A percentile compares a stretch with the other conserved stretches of the same genome.
phyloP scores from a whole-genome alignment of 2,888 invertebrate genomes.

The Geophilus truncorum region DNA sequence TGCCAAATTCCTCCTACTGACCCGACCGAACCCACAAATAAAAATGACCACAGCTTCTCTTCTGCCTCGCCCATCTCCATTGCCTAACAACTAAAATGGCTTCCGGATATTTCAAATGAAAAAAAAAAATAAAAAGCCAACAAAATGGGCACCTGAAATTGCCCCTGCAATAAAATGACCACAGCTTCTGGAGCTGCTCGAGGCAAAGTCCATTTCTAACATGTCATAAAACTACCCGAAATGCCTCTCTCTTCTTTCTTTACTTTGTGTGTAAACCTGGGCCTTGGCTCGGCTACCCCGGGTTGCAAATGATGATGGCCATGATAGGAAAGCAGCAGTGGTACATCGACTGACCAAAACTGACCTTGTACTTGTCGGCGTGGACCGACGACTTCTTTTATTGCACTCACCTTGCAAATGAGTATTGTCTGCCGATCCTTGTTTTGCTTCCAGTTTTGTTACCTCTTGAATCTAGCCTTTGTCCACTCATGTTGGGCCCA shows the following conservation, averaged over 20 bases:
- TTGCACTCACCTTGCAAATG: slow-evolving; percentile 6
- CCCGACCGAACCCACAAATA: not conserved
- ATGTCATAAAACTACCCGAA: slow-evolving; percentile 1
- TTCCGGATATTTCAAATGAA: not conserved
- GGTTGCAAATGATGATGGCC: slow-evolving; percentile 20
- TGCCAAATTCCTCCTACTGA: not conserved
- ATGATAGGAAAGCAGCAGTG: slow-evolving; percentile 22
- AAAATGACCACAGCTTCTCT: not conserved
- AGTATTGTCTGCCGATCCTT: slow-evolving; percentile 14
- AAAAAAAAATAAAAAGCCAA: too few relatives aligned
- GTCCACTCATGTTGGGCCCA: not conserved
- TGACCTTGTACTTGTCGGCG: not conserved
- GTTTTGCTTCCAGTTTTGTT: slow-evolving; percentile 21
- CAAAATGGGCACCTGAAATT: not conserved
- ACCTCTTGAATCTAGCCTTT: not conserved
- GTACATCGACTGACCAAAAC: slow-evolving; percentile 9
- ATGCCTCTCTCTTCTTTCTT: not conserved
- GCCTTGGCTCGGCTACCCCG: not conserved
- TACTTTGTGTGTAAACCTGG: not conserved
- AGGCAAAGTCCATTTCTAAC: not conserved
- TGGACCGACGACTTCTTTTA: slow-evolving; percentile 1
- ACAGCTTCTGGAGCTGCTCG: slow-evolving; percentile 8
- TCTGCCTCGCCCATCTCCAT: not conserved
- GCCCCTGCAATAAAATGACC: slow-evolving; percentile 8
- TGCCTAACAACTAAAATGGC: not conserved